A percentile compares a stretch with the other conserved stretches of the same genome.
Evolutionary conservation across 2,113 vertebrate species (phyloP).

Genomic region (Chloebia gouldiae): DNA sequence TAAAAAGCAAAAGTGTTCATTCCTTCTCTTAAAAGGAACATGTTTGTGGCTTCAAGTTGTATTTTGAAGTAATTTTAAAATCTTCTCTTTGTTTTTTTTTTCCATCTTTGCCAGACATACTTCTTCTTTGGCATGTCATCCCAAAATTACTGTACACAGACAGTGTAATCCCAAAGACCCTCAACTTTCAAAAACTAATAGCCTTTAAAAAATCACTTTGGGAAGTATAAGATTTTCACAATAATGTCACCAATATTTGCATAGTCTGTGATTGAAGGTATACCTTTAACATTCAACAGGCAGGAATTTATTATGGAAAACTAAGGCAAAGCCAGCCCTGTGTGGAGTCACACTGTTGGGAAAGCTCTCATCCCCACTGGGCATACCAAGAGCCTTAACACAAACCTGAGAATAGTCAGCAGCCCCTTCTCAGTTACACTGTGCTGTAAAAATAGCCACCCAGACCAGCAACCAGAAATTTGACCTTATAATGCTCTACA

Average conservation of each 20-base stretch:
- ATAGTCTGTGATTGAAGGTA: not conserved
- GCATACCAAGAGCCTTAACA: conserved; percentile 41
- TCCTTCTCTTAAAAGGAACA: not conserved
- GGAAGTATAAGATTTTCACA: not conserved
- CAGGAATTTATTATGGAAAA: not conserved
- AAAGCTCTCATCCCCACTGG: not conserved
- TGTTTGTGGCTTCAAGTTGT: not conserved
- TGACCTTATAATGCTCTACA: conserved; percentile 23
- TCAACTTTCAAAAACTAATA: not conserved
- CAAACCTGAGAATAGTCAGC: conserved; percentile 39
- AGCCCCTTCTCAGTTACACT: conserved; percentile 55
- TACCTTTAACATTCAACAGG: not conserved
- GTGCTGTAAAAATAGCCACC: conserved; percentile 40
- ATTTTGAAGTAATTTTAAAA: not conserved
- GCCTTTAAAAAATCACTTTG: not conserved
- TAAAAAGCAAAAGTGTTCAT: not conserved
- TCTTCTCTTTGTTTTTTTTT: not conserved
- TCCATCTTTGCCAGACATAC: not conserved
- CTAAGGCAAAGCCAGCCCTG: not conserved
- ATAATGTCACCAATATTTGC: not conserved
- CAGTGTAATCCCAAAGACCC: not conserved
- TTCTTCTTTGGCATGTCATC: not conserved
- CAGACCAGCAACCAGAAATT: conserved; percentile 20
- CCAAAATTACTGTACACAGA: not conserved
- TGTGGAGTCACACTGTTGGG: not conserved